Evolutionary conservation across 2,797 vertebrate genomes (phyloP).

Genomic region (Cuniculus paca): DNA sequence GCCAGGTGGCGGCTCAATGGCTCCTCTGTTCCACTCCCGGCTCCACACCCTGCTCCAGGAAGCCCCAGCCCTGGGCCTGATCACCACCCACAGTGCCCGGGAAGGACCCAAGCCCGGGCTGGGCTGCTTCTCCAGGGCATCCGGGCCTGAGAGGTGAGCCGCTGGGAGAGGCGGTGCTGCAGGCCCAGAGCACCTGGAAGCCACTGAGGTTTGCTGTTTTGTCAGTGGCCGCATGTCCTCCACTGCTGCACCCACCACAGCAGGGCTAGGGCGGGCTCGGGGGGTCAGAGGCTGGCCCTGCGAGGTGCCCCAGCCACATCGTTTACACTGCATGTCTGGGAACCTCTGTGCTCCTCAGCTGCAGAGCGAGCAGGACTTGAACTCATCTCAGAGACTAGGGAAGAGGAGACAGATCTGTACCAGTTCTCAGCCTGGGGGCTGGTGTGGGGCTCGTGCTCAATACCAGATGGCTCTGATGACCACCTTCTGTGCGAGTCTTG

Average conservation of each 20-base stretch:
- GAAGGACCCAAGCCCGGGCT: background rate
- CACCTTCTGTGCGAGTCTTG: background rate
- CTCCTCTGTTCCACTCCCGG: conserved; percentile 78
- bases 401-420: background rate
- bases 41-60: conserved; percentile 79
- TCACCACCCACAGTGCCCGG: conserved; percentile 15
- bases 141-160: background rate
- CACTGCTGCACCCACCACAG: background rate
- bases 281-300: background rate
- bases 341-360: background rate
- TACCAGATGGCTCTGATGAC: background rate
- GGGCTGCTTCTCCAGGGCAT: background rate
- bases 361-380: background rate
- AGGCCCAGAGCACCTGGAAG: background rate
- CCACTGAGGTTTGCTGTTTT: background rate
- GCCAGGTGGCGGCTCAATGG: conserved; percentile 81
- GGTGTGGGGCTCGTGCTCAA: background rate
- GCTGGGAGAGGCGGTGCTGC: background rate
- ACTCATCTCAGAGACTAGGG: background rate
- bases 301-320: background rate
- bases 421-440: background rate
- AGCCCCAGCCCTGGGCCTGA: conserved; percentile 17
- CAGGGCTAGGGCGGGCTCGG: background rate
- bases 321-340: conserved; percentile 1
- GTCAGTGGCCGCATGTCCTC: background rate